Conservation (phyloP, 2,888 invertebrate genomes). For the Leucophora obtusa region DNA sequence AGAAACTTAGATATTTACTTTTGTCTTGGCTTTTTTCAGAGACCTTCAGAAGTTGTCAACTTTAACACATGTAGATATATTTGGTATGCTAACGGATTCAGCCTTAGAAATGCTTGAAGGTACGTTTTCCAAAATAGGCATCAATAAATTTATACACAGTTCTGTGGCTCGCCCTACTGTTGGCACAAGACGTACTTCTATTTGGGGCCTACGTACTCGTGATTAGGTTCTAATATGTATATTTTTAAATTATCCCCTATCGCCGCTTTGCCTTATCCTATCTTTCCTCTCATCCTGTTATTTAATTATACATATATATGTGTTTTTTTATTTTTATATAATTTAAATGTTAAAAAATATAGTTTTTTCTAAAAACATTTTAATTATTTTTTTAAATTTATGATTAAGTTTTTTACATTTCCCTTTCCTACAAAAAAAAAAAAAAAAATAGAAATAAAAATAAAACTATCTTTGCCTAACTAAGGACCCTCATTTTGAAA, state of each 20-base stretch:
- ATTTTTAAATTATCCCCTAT: background rate
- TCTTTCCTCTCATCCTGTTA: conserved; percentile 4
- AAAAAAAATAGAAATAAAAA: too few species aligned
- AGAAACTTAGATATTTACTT: background rate
- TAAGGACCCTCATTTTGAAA: background rate
- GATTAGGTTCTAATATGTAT: conserved; percentile 80
- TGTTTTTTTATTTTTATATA: conserved; percentile 38
- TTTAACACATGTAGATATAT: conserved; percentile 88
- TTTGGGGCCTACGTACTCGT: conserved; percentile 92
- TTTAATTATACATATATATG: conserved; percentile 48
- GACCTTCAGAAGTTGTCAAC: conserved; percentile 82
- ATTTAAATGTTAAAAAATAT: conserved; percentile 37
- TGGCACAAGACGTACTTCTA: conserved; percentile 90
- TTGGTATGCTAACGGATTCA: conserved; percentile 85
- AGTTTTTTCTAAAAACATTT: conserved; percentile 20
- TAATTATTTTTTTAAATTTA: conserved; percentile 36
- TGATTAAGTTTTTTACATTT: background rate
- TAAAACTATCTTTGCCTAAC: background rate
- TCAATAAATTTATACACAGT: conserved; percentile 89
- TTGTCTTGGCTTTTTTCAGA: conserved; percentile 70
- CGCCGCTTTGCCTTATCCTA: conserved; percentile 1
- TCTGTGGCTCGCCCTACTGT: conserved; percentile 94
- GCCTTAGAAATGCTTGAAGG: conserved; percentile 80
- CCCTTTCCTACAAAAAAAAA: background rate
- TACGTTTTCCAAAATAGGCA: conserved; percentile 81